A percentile compares a stretch with the other conserved stretches of the same genome.
Conservation (phyloP, 2,113 vertebrate genomes). For the Takifugu bimaculatus region DNA sequence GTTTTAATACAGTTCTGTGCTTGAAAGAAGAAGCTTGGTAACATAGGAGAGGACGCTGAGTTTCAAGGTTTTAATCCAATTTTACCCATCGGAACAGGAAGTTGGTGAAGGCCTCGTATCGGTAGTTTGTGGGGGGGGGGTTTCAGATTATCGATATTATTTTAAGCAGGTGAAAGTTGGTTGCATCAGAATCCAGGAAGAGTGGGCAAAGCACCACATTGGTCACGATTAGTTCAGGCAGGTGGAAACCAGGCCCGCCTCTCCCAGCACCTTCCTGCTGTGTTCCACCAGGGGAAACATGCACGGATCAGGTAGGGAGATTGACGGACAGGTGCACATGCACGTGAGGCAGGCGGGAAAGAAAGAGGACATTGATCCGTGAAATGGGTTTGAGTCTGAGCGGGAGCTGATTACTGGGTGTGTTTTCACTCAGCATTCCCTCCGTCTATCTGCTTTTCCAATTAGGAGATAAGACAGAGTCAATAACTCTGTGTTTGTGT, state of each 20-base stretch:
- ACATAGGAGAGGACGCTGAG: no score
- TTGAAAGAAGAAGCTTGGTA: no score
- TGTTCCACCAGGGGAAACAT: slow-evolving; percentile 12
- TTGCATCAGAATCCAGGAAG: slow-evolving; percentile 2
- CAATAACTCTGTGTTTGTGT: slow-evolving; percentile 51
- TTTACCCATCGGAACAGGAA: no score
- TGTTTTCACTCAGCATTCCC: slow-evolving; percentile 66
- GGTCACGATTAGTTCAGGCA: slow-evolving; percentile 41
- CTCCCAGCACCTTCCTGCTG: not conserved
- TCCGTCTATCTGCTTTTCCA: slow-evolving; percentile 71
- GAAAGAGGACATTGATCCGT: slow-evolving; percentile 75
- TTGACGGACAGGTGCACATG: slow-evolving; percentile 50
- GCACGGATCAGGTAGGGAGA: slow-evolving; percentile 24
- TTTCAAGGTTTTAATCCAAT: no score
- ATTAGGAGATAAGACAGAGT: slow-evolving; percentile 79
- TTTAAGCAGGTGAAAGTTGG: slow-evolving; percentile 8
- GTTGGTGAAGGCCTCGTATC: no score
- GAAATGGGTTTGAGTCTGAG: slow-evolving; percentile 77
- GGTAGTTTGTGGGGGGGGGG: no score
- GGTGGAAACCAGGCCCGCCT: slow-evolving; percentile 20
- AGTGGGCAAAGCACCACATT: slow-evolving; percentile 19
- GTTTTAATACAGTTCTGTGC: no score
- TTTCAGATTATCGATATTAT: no score
- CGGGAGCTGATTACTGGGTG: slow-evolving; percentile 73
- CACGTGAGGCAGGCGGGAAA: slow-evolving; percentile 47